Percentiles rank a stretch among this genome's conserved stretches.
Evolutionary conservation across 2,113 vertebrate genomes (phyloP).

Genomic region (Channa maculata): DNA sequence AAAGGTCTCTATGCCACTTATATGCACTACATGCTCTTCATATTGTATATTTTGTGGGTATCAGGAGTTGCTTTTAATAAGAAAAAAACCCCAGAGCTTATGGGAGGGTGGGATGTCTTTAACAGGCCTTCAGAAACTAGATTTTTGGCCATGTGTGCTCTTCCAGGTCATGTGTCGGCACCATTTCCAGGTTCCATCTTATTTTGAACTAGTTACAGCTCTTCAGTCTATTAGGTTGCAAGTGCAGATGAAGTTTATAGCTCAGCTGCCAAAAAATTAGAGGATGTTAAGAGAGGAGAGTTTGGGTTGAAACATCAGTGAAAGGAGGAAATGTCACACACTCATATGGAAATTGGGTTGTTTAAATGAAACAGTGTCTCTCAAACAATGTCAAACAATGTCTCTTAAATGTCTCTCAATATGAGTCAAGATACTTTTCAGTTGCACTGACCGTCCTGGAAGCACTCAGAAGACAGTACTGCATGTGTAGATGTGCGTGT

Average conservation of each 20-base stretch:
- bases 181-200: background rate
- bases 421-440: conserved; percentile 16
- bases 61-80: too few relatives aligned
- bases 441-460: conserved; percentile 4
- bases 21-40: too few relatives aligned
- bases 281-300: conserved; percentile 10
- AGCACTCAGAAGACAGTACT: background rate
- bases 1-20: too few relatives aligned
- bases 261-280: conserved; percentile 5
- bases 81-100: too few relatives aligned
- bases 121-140: too few relatives aligned
- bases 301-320: background rate
- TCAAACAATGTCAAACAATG: too few relatives aligned
- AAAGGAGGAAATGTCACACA: background rate
- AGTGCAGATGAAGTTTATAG: conserved; percentile 2
- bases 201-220: background rate
- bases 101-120: too few relatives aligned
- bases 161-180: background rate
- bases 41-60: too few relatives aligned
- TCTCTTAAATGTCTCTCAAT: background rate
- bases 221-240: conserved; percentile 2
- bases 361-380: conserved; percentile 15
- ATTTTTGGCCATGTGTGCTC: too few relatives aligned
- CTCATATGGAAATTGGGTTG: conserved; percentile 14
- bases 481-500: background rate